These are phyloP conservation scores for Agrochola lychnidis DNA, from an alignment of 2,888 invertebrate species.

Conservation along the genomic window DNA sequence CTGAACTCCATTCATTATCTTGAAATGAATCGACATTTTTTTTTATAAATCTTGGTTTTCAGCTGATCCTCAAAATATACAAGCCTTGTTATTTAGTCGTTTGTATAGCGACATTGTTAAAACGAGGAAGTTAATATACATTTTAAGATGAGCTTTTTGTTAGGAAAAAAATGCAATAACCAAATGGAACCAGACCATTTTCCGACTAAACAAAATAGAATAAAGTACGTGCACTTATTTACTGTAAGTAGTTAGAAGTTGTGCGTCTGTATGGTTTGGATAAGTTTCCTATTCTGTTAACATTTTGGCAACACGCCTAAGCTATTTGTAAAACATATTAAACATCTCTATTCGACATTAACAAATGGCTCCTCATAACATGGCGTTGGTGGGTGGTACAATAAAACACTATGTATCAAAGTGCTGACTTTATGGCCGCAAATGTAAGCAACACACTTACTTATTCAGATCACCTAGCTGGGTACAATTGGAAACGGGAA, in stretches of 20 bases:
- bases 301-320: conserved; percentile 79
- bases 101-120: conserved; percentile 44
- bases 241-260: conserved; percentile 61
- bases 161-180: conserved; percentile 19
- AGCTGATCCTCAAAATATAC: conserved; percentile 63
- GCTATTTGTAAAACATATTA: conserved; percentile 77
- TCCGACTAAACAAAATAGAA: conserved; percentile 35
- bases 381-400: conserved; percentile 63
- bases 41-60: conserved; percentile 68
- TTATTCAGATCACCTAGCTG: conserved; percentile 74
- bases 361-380: conserved; percentile 76
- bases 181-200: conserved; percentile 37
- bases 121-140: conserved; percentile 39
- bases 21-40: conserved; percentile 77
- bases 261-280: conserved; percentile 66
- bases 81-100: conserved; percentile 45
- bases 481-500: conserved; percentile 72
- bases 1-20: conserved; percentile 80
- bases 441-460: conserved; percentile 67
- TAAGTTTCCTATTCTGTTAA: conserved; percentile 74
- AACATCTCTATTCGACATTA: conserved; percentile 76
- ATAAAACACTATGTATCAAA: conserved; percentile 63
- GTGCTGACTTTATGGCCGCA: conserved; percentile 57
- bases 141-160: conserved; percentile 22
- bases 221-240: conserved; percentile 66